Evolutionary conservation across 2,113 vertebrate genomes (phyloP).

Genomic region (Oreocharis arfaki): DNA sequence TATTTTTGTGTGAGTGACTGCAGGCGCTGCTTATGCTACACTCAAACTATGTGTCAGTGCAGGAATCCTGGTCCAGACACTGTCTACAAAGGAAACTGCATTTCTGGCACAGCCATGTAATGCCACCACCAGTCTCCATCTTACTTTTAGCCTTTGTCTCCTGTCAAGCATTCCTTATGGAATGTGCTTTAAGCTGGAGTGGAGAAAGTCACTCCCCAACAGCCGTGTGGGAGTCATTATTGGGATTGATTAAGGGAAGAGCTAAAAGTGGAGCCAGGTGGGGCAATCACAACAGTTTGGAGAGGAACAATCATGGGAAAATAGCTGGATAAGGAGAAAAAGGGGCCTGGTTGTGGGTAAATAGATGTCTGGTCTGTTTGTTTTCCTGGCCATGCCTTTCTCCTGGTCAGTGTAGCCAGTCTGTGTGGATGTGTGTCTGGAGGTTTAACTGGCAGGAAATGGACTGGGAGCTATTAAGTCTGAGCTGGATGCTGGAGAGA

Average conservation of each 20-base stretch:
- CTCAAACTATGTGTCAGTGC: not conserved
- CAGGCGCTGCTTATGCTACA: not conserved
- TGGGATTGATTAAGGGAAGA: not conserved
- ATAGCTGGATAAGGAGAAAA: not conserved
- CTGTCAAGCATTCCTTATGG: not conserved
- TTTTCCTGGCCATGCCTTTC: not conserved
- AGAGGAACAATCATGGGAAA: not conserved
- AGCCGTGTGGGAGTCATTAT: not conserved
- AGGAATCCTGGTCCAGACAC: not conserved
- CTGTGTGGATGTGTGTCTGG: not conserved
- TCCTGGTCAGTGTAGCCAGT: not conserved
- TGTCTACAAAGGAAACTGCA: not conserved
- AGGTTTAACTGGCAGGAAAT: not conserved
- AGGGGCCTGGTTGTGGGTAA: rapidly evolving
- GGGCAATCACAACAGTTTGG: too few species aligned
- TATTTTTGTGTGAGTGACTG: not conserved
- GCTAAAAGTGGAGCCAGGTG: not conserved
- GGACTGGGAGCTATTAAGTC: not conserved
- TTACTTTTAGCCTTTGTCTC: not conserved
- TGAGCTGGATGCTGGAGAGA: not conserved
- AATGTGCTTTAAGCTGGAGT: not conserved
- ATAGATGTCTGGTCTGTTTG: not conserved
- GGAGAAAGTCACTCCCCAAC: not conserved
- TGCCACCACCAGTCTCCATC: not conserved
- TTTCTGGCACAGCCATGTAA: not conserved